Evolutionary conservation across 2,888 invertebrate genomes (phyloP), one percentile per base, ranked within the genome.

Genomic region (Thecocarcelia acutangulata): DNA sequence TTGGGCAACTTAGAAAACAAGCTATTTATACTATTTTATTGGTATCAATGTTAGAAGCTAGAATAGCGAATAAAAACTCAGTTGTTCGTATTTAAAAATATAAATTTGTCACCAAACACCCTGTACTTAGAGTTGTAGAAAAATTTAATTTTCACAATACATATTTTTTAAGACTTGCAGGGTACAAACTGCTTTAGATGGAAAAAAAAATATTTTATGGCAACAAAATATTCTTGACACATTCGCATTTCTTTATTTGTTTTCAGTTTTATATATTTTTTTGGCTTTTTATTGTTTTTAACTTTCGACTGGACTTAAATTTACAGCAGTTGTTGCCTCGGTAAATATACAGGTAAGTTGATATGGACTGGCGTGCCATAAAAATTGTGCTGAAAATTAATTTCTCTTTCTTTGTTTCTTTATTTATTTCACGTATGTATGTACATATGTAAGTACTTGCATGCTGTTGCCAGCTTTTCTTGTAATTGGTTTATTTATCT

Each of bases 401-500:
- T 70, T 37, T 76, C 37, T 59, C 50, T 72, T 61, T 42, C 42
- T 46, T 48, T 40, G 9, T 9, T 48, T 17, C 8, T 15, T 44
- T 3, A 24, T 37, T 66, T 54, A 61, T 28, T 56, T 40, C 37
- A 17, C 24, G n/a, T 6, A 12, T 73, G 73, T 2, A 33, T 8
- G 8, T 9, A 33, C 33, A 33, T 3, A 33, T 33, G 33, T 33
- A 33, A 8, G 33, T 9, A 9, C 9, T 3, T 33, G 33, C 9
- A 33, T 33, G 8, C 33, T 40, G 8, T 28, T 42, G 37, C 50
- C 33, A 74, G 64, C 46, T 69, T 66, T 77, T 74, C 50, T 66
- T 82, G 74, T 82, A 74, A 82, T 82, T 78, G 74, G 69, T 78
- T 82, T 82, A 78, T 78, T 82, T 82, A 78, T 82, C 77, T 74